Evolutionary conservation across 2,888 invertebrate genomes (phyloP), one percentile per base, ranked within the genome.

Genomic region (Carabus problematicus): DNA sequence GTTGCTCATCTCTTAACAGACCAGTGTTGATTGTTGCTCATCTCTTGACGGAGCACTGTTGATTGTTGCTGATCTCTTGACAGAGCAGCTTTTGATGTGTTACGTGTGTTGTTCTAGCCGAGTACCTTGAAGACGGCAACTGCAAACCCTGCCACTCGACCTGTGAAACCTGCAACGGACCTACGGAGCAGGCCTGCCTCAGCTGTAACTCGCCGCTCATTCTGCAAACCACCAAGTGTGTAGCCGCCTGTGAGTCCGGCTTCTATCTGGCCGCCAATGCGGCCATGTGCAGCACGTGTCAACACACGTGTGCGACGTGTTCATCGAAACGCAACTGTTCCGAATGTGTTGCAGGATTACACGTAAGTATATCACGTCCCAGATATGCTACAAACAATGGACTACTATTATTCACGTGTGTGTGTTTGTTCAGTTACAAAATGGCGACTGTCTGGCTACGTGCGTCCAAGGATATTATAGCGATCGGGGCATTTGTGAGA

Each of bases 391-490:
- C 52, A 55, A 19, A 9, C 16, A 8, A 18, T 3, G n/a, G 8
- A 59, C 41, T 41, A 4, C 4, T 41, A 59, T 59, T 39, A 12
- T n/a, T 59, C 2, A 40, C 41, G n/a, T 12, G 8, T 59, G 9
- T 59, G n/a, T 59, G 0, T 59, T 59, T 3, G 8, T 77, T 56
- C 71, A 82, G 76, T 83, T 95, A 61, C 93, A 94, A 81, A 92
- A 91, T 72, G 94, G 94, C 40, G 91, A 92, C 71, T 95, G 95
- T 79, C 85, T 91, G 68, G 90, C 92, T 0, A 86, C 91, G 1
- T 95, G 94, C 76, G 92, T 92, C 61, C 86, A 78, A 74, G 94
- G 94, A 60, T 94, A 93, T 81, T 95, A 92, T 83, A 94, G 93
- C 76, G 95, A 95, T 79, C 87, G 92, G 8, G 92, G 94, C 40